These are phyloP conservation scores for Pachypanchax playfairii DNA, from an alignment of 2,113 vertebrate species.

Conservation along the genomic window DNA sequence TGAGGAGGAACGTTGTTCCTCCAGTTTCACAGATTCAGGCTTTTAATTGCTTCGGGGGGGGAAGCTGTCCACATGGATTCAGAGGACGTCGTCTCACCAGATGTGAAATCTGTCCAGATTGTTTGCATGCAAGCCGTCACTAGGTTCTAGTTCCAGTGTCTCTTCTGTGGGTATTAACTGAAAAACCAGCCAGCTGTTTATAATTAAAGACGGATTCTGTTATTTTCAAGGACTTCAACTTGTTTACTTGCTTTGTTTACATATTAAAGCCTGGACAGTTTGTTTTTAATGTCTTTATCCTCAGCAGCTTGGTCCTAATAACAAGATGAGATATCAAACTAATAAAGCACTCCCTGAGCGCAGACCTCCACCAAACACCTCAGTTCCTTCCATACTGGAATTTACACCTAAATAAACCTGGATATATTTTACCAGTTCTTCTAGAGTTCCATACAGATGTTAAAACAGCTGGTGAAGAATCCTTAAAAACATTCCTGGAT, in stretches of 20 bases:
- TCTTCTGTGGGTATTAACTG: not conserved
- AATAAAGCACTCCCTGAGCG: no score
- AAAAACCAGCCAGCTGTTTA: slow-evolving; percentile 1
- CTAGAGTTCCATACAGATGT: no score
- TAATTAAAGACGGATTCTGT: not conserved
- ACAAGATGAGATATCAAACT: no score
- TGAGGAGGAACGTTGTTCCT: no score
- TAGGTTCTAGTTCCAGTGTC: not conserved
- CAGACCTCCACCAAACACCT: no score
- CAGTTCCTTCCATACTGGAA: no score
- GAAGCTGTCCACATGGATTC: not conserved
- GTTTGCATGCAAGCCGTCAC: not conserved
- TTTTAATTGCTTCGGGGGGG: not conserved
- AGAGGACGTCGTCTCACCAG: not conserved
- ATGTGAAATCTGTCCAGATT: not conserved
- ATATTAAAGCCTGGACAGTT: not conserved
- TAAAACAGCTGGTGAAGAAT: no score
- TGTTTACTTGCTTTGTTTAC: not conserved
- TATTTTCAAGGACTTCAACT: not conserved
- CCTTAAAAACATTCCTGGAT: no score
- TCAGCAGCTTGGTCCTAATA: no score
- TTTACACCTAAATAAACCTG: no score
- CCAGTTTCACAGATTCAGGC: not conserved
- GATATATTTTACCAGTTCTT: no score
- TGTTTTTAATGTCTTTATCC: not conserved